Evolutionary conservation across 2,797 vertebrate species (phyloP).

Genomic region (Etheostoma nigrum): DNA sequence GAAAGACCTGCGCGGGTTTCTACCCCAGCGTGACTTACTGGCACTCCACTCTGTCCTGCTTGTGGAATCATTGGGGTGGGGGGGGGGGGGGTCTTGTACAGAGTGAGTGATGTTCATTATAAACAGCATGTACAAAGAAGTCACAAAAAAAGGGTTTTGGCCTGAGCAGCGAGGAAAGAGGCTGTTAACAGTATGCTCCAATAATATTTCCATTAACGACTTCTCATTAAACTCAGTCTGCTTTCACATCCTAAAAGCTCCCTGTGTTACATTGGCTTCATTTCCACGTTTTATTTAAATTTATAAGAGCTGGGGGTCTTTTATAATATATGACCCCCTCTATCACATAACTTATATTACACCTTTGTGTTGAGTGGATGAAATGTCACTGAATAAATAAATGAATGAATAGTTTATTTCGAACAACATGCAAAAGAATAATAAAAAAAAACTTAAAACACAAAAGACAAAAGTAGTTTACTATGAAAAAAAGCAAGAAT

Average conservation of each 20-base stretch:
- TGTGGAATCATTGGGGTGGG: conserved; percentile 46
- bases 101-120: conserved; percentile 51
- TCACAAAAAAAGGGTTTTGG: conserved; percentile 66
- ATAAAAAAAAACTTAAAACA: too few species aligned
- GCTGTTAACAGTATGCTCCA: conserved; percentile 64
- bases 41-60: conserved; percentile 58
- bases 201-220: conserved; percentile 73
- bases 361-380: conserved; percentile 58
- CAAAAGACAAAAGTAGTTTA: too few species aligned
- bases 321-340: conserved; percentile 47
- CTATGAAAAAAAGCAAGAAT: too few species aligned
- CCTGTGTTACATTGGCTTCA: conserved; percentile 38
- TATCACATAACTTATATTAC: conserved; percentile 44
- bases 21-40: conserved; percentile 67
- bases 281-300: conserved; percentile 50
- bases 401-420: too few species aligned
- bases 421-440: too few species aligned
- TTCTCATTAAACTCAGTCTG: conserved; percentile 67
- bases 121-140: conserved; percentile 49
- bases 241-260: conserved; percentile 57
- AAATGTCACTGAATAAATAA: conserved; percentile 33
- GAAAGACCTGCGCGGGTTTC: conserved; percentile 55
- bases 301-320: conserved; percentile 27
- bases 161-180: conserved; percentile 56
- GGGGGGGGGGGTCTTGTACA: conserved; percentile 17